These are phyloP conservation scores for Pampusana beccarii DNA, from an alignment of 2,113 vertebrate species.

Conservation along the genomic window DNA sequence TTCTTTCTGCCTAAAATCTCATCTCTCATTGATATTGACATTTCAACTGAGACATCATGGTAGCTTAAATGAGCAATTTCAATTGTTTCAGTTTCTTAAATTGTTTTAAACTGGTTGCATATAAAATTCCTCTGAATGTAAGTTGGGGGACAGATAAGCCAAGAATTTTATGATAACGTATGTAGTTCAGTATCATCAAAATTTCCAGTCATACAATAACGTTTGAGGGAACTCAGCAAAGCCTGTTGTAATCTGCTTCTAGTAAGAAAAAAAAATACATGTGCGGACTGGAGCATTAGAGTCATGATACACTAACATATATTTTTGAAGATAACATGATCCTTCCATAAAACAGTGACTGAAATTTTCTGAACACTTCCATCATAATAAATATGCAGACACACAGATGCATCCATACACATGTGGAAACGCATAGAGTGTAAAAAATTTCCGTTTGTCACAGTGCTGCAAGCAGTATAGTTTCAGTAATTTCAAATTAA, in stretches of 20 bases:
- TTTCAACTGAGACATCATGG: not conserved
- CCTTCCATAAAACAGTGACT: not conserved
- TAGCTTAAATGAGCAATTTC: not conserved
- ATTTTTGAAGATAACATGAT: not conserved
- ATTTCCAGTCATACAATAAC: not conserved
- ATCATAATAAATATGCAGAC: not conserved
- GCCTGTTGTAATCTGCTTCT: not conserved
- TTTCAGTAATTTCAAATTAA: not conserved
- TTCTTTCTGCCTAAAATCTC: not conserved
- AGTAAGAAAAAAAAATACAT: not conserved
- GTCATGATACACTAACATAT: not conserved
- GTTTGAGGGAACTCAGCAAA: not conserved
- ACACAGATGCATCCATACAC: not conserved
- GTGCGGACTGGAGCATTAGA: not conserved
- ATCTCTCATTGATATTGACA: not conserved
- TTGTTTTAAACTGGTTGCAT: conserved; percentile 39
- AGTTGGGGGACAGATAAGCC: not conserved
- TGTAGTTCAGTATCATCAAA: not conserved
- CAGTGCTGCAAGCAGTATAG: not conserved
- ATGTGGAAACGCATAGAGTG: not conserved
- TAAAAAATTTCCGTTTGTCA: not conserved
- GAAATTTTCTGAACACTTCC: not conserved
- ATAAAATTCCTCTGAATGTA: conserved; percentile 31
- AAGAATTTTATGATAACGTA: not conserved
- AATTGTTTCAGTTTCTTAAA: conserved; percentile 59